Evolutionary conservation across 2,113 vertebrate species (phyloP).

Genomic region (Ranitomeya imitator): DNA sequence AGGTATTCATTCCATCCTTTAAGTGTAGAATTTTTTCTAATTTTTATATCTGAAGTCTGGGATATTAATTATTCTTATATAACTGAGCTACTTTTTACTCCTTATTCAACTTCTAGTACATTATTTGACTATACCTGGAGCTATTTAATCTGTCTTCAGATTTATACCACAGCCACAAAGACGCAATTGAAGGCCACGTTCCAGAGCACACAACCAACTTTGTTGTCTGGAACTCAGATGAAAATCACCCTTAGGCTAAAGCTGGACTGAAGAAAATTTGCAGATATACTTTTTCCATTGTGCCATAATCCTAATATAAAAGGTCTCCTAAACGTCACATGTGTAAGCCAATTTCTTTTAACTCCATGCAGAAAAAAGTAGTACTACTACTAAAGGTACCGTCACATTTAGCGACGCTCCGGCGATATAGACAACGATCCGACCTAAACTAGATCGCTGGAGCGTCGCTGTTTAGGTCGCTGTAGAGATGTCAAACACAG

Average conservation of each 20-base stretch:
- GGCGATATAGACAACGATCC: no score
- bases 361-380: neutral
- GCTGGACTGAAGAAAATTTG: neutral
- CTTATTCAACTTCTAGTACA: neutral
- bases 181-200: neutral
- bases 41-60: no score
- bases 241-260: neutral
- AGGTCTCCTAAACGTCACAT: neutral
- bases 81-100: neutral
- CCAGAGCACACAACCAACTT: neutral
- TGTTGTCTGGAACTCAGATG: neutral
- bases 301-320: neutral
- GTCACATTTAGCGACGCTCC: no score
- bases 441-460: no score
- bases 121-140: neutral
- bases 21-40: no score
- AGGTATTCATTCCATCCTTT: no score
- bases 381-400: neutral
- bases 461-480: no score
- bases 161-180: neutral
- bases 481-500: no score
- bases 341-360: neutral
- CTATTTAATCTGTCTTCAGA: neutral
- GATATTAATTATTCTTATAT: neutral
- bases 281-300: neutral